A percentile compares a stretch with the other conserved stretches of the same genome.
phyloP scores from a whole-genome alignment of 2,888 invertebrate genomes.

The Scaptomyza cyrtandrae region DNA sequence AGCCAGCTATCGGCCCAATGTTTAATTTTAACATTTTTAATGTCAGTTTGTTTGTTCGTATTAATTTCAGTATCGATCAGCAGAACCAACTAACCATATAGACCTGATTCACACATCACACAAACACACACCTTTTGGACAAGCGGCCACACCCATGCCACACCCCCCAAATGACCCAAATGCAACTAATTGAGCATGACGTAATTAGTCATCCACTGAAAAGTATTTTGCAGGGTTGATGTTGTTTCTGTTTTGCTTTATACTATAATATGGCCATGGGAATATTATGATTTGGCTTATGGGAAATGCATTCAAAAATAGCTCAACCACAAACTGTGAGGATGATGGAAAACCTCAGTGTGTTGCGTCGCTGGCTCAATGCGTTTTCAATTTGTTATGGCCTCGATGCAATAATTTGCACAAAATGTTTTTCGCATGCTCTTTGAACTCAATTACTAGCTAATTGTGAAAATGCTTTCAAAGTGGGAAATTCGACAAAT shows the following conservation, averaged over 20 bases:
- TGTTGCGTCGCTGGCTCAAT: background rate
- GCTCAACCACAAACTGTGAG: slow-evolving; percentile 35
- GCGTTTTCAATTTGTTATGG: slow-evolving; percentile 43
- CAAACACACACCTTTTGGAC: slow-evolving; percentile 40
- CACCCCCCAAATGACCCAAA: slow-evolving; percentile 66
- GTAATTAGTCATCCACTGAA: slow-evolving; percentile 72
- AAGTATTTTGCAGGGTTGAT: slow-evolving; percentile 42
- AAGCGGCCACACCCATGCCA: slow-evolving; percentile 51
- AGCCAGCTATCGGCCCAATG: slow-evolving; percentile 27
- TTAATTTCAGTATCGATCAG: slow-evolving; percentile 58
- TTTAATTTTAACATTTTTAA: slow-evolving; percentile 38
- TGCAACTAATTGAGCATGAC: slow-evolving; percentile 75
- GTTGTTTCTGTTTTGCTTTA: slow-evolving; percentile 34
- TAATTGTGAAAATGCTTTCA: background rate
- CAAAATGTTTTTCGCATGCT: slow-evolving; percentile 17
- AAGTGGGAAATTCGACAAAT: background rate
- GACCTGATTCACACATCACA: background rate
- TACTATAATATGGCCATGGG: slow-evolving; percentile 53
- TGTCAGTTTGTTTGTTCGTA: slow-evolving; percentile 23
- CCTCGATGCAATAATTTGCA: slow-evolving; percentile 12
- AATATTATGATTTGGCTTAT: slow-evolving; percentile 35
- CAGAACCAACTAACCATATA: slow-evolving; percentile 21
- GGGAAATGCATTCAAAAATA: slow-evolving; percentile 50
- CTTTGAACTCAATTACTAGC: slow-evolving; percentile 17
- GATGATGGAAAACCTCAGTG: slow-evolving; percentile 16